Base-by-base conservation (phyloP, 2,797 vertebrate genomes). In the Darevskia mixta region DNA sequence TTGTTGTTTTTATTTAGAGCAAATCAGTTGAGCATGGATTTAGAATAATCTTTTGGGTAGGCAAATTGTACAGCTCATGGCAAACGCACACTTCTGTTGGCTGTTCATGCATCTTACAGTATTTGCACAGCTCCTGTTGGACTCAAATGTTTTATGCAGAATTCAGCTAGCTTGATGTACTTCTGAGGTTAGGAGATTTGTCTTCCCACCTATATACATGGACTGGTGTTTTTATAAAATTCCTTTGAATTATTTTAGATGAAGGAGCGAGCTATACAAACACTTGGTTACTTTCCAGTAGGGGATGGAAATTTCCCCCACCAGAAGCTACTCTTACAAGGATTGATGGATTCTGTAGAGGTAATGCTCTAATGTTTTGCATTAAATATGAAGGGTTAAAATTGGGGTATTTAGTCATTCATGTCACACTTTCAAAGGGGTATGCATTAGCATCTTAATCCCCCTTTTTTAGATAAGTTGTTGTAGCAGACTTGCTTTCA, bases 341-440 rank as follows among this genome's bases (percentile, higher is more conserved):
- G 99, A 89, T 98, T 99, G 88, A 99, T 99, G 99, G 98, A 99
- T 95, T 99, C 99, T 86, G 99, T 99, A 80, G 99, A 99, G 98
- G 99, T 99, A 95, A 96, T 94, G n/a, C 32, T 75, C 77, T 91
- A 75, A 0, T 73, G 9, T 83, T 82, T 25, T 61, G n/a, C 18
- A 80, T 86, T 71, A 25, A 73, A 78, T 1, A 81, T 6, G 17
- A 69, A 7, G 61, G 78, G 0, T 78, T 87, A 29, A 4, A 27
- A 58, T 90, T 3, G 0, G 27, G 0, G 27, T 10, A 79, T 87
- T 86, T 88, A 83, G 1, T 87, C 18, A 7, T 84, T 17, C 29
- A 73, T 41, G 10, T 0, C 29, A 43, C 1, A 7, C 86, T 89
- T 92, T 72, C 4, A 13, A 41, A 41, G 11, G 4, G 8, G 18